These are phyloP conservation scores for Pogonophryne albipinna DNA, from an alignment of 2,797 vertebrate genomes.

Conservation along the genomic window DNA sequence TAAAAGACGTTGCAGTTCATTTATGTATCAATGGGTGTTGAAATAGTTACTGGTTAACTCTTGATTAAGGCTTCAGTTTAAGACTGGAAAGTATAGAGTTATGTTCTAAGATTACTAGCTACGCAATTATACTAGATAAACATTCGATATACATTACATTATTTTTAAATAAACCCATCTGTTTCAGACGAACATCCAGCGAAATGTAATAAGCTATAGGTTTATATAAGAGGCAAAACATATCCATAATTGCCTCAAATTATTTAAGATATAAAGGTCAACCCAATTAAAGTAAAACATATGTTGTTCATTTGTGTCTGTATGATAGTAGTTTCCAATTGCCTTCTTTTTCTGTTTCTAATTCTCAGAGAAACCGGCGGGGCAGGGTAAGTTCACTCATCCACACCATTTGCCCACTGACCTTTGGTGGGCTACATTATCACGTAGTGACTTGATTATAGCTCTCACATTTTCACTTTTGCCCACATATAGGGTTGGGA, in stretches of 20 bases:
- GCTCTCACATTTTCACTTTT: constrained; percentile 68
- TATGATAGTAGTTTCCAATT: constrained; percentile 35
- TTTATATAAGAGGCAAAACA: too few species aligned
- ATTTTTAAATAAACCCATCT: constrained; percentile 20
- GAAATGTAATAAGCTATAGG: constrained; percentile 2
- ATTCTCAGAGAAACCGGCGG: constrained; percentile 66
- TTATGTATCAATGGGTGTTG: neutral
- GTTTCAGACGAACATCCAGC: constrained; percentile 26
- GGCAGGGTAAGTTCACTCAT: constrained; percentile 73
- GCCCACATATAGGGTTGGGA: constrained; percentile 8
- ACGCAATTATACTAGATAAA: constrained; percentile 31
- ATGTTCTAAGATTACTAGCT: neutral
- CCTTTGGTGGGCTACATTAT: constrained; percentile 56
- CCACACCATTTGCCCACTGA: constrained; percentile 30
- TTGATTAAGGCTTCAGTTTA: constrained; percentile 31
- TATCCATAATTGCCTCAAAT: neutral
- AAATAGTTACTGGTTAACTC: constrained; percentile 1
- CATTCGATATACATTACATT: constrained; percentile 26
- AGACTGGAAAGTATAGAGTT: constrained; percentile 1
- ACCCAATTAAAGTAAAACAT: neutral
- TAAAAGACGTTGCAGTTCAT: neutral
- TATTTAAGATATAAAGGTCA: neutral
- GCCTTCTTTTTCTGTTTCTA: constrained; percentile 43
- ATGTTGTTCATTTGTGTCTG: neutral
- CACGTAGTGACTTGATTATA: constrained; percentile 55